A percentile compares a stretch with the other conserved stretches of the same genome.
Conservation (phyloP, 2,113 vertebrate species). For the Prietella phreatophila region DNA sequence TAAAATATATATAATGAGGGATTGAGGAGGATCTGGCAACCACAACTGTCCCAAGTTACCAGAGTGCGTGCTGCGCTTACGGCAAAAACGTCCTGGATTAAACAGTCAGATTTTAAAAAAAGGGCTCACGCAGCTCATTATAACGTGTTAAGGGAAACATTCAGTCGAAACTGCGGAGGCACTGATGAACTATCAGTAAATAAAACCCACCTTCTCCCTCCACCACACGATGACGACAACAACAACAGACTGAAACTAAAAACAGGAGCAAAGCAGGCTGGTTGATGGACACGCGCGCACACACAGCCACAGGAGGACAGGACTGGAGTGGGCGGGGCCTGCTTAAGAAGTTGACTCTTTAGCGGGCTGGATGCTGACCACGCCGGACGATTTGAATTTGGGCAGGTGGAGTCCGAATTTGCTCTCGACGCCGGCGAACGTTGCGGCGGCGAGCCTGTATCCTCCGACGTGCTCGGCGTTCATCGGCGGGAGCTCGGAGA, state of each 20-base stretch:
- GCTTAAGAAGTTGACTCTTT: constrained; percentile 57
- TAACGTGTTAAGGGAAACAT: background rate
- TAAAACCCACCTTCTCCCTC: constrained; percentile 9
- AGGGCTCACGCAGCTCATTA: background rate
- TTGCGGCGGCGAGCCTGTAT: constrained; percentile 92
- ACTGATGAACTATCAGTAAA: constrained; percentile 52
- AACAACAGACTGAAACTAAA: constrained; percentile 37
- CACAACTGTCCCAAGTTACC: background rate
- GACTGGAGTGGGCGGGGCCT: constrained; percentile 44
- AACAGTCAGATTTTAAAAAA: background rate
- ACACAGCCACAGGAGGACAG: constrained; percentile 70
- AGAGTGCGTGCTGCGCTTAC: background rate
- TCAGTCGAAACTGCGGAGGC: constrained; percentile 56
- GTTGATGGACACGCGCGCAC: constrained; percentile 69
- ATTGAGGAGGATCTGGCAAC: background rate
- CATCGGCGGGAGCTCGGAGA: constrained; percentile 89
- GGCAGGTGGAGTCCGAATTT: constrained; percentile 97
- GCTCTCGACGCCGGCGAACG: constrained; percentile 96
- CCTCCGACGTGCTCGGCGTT: constrained; percentile 89
- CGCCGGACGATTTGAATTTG: constrained; percentile 83
- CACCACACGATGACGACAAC: constrained; percentile 38
- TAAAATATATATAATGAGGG: background rate
- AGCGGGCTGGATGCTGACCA: constrained; percentile 70
- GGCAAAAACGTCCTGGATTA: background rate
- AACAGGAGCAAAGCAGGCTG: constrained; percentile 63